Evolutionary conservation across 2,113 vertebrate genomes (phyloP).

Genomic region (Ageneiosus marmoratus): DNA sequence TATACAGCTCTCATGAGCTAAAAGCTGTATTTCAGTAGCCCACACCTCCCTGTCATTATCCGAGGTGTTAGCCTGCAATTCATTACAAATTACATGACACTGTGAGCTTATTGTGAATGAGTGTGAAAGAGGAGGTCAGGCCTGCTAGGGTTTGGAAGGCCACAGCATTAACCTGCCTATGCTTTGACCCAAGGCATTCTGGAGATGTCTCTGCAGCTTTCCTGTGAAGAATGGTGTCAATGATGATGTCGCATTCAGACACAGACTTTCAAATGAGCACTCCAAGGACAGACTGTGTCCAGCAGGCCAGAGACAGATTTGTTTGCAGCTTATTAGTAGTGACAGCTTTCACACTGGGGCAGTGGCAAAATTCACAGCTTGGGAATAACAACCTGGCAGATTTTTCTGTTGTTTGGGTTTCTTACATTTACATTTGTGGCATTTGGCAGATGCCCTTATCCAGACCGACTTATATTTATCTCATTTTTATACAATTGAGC

Average conservation of each 20-base stretch:
- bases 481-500: no score
- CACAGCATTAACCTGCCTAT: slow-evolving; percentile 33
- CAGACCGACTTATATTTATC: no score
- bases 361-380: slow-evolving; percentile 63
- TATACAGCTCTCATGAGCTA: background rate
- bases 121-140: slow-evolving; percentile 45
- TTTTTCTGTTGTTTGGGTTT: slow-evolving; percentile 40
- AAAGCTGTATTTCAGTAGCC: slow-evolving; percentile 51
- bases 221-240: background rate
- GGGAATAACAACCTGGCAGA: slow-evolving; percentile 55
- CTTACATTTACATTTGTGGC: no score
- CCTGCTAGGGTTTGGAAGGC: slow-evolving; percentile 23
- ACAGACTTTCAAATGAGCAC: slow-evolving; percentile 46
- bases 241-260: slow-evolving; percentile 35
- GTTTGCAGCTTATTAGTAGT: slow-evolving; percentile 63
- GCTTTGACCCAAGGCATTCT: slow-evolving; percentile 9
- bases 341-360: slow-evolving; percentile 70
- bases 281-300: slow-evolving; percentile 57
- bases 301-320: slow-evolving; percentile 49
- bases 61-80: slow-evolving; percentile 48
- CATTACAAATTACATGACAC: slow-evolving; percentile 64
- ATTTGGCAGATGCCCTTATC: no score
- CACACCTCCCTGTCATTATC: slow-evolving; percentile 28
- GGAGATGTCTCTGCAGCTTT: background rate
- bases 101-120: slow-evolving; percentile 54